Evolutionary conservation across 2,797 vertebrate genomes (phyloP).

Genomic region (Neoniphon sammara): DNA sequence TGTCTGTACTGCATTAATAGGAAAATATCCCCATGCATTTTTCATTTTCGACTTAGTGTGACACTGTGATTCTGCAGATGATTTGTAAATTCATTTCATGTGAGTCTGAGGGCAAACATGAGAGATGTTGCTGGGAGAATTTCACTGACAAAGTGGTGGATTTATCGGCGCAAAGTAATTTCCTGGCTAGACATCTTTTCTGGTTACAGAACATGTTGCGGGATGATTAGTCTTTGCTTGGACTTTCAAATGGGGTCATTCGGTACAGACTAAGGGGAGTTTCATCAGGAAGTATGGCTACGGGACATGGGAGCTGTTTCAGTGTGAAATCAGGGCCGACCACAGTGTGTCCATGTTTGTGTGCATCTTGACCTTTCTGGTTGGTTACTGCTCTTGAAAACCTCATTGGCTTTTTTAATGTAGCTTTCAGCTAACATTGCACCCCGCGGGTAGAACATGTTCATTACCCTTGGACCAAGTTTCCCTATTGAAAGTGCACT

Average conservation of each 20-base stretch:
- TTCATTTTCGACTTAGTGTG: constrained; percentile 26
- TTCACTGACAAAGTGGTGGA: constrained; percentile 58
- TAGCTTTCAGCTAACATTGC: constrained; percentile 7
- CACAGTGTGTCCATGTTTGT: constrained; percentile 4
- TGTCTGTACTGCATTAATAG: too few relatives aligned
- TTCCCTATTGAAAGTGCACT: background rate
- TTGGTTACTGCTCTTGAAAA: constrained; percentile 20
- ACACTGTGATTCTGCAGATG: constrained; percentile 30
- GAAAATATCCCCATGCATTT: too few relatives aligned
- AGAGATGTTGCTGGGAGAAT: constrained; percentile 33
- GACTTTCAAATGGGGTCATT: constrained; percentile 67
- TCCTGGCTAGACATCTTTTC: constrained; percentile 67
- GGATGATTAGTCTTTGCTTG: constrained; percentile 67
- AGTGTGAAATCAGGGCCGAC: constrained; percentile 26
- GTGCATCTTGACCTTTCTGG: constrained; percentile 6
- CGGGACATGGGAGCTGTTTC: constrained; percentile 49
- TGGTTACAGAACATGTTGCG: constrained; percentile 67
- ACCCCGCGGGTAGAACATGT: background rate
- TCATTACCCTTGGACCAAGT: background rate
- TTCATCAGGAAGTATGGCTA: constrained; percentile 16
- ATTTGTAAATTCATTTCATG: constrained; percentile 44
- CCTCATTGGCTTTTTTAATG: background rate
- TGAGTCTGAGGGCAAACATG: constrained; percentile 36
- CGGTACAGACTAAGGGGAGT: constrained; percentile 34
- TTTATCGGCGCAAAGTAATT: constrained; percentile 68